Conservation (phyloP, 2,888 invertebrate species). For the Salpingus planirostris region DNA sequence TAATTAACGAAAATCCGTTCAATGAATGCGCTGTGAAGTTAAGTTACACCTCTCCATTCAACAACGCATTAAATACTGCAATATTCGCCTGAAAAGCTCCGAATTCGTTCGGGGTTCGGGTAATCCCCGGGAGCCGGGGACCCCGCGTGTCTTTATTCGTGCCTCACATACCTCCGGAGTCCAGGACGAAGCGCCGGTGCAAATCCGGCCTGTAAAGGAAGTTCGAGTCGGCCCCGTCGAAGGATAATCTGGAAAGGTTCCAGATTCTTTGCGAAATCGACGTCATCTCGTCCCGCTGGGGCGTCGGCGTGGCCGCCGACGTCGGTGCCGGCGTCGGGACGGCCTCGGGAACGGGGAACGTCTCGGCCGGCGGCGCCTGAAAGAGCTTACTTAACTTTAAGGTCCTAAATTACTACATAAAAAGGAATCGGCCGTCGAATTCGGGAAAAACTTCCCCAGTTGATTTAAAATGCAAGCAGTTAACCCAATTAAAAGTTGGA, state of each 20-base stretch:
- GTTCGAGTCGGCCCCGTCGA: conserved; percentile 35
- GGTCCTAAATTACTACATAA: no score
- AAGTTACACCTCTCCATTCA: conserved; percentile 29
- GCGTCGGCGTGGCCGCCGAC: conserved; percentile 4
- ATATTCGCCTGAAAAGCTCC: conserved; percentile 9
- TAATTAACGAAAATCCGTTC: conserved; percentile 37
- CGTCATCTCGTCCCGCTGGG: conserved; percentile 24
- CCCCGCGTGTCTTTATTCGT: no score
- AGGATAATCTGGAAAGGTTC: conserved; percentile 36
- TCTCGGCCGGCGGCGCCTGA: conserved; percentile 18
- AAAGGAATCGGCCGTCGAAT: no score
- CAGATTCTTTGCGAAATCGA: conserved; percentile 35
- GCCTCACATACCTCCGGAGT: conserved; percentile 30
- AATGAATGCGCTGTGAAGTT: conserved; percentile 33
- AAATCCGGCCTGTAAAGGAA: conserved; percentile 36
- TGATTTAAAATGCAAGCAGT: conserved; percentile 23
- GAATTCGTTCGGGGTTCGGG: no score
- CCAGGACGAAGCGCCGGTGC: conserved; percentile 34
- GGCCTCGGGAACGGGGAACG: conserved; percentile 17
- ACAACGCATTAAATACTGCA: conserved; percentile 16
- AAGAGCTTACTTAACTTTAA: conserved; percentile 5
- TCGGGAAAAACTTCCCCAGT: no score
- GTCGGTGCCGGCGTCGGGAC: no score
- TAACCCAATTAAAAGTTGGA: conserved; percentile 28
- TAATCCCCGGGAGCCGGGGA: no score